Evolutionary conservation across 2,888 invertebrate genomes (phyloP).

Genomic region (Chloroclysta siterata): DNA sequence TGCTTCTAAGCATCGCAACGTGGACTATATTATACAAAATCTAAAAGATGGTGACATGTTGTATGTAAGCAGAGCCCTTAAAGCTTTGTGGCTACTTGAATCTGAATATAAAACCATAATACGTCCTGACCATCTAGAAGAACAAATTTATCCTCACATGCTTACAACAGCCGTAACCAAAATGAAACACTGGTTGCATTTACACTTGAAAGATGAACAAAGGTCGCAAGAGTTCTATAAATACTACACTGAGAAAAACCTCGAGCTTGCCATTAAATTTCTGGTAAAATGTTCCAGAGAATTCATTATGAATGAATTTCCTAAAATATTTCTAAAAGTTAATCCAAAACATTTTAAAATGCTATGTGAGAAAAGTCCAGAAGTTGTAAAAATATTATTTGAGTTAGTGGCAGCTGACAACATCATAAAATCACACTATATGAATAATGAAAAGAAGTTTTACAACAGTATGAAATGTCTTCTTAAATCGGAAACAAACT

Average conservation of each 20-base stretch:
- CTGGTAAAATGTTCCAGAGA: constrained; percentile 34
- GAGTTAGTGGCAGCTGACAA: constrained; percentile 30
- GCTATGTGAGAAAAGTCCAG: constrained; percentile 39
- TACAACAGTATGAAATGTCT: constrained; percentile 33
- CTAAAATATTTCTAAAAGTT: constrained; percentile 36
- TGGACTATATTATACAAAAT: constrained; percentile 59
- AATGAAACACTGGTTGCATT: constrained; percentile 62
- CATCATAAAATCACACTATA: constrained; percentile 24
- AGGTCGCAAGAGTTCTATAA: constrained; percentile 43
- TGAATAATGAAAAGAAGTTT: constrained; percentile 24
- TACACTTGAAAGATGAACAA: constrained; percentile 30
- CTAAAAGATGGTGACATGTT: constrained; percentile 67
- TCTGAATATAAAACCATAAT: constrained; percentile 52
- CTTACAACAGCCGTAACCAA: constrained; percentile 51
- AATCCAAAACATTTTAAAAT: constrained; percentile 43
- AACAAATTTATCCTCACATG: constrained; percentile 63
- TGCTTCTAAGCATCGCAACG: constrained; percentile 56
- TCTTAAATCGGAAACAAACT: constrained; percentile 37
- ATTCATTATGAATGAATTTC: constrained; percentile 33
- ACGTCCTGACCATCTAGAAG: constrained; percentile 61
- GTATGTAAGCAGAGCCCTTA: constrained; percentile 65
- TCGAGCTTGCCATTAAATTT: constrained; percentile 40
- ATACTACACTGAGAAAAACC: constrained; percentile 37
- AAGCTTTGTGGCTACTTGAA: constrained; percentile 62
- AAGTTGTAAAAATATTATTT: constrained; percentile 39